Base-by-base conservation (phyloP, 2,888 invertebrate genomes). In the Argyra leucocephala region DNA sequence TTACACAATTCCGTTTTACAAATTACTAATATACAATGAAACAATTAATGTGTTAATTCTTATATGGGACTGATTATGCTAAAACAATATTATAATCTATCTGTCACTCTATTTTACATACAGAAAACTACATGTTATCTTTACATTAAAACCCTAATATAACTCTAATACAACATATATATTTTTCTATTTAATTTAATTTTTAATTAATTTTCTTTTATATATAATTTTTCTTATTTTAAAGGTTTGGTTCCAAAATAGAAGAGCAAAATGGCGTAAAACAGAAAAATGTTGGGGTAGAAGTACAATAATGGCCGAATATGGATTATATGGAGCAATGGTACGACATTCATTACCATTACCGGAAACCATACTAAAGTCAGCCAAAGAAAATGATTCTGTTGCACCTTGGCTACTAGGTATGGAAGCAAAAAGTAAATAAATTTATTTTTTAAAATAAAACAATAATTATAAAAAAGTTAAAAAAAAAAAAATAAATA, bases 251-350 rank as follows among this genome's bases (percentile, higher is more conserved):
- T 99, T 80, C 74, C 80, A 80, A 83, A 99, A 99, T 82, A 87
- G 98, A 26, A 86, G 98, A 61, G 98, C 98, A 74, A 98, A 98
- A 79, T 99, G 98, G 98, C 89, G 98, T 69, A 99, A 99, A 81
- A 99, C 98, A 65, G 98, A 99, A 82, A 99, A 99, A 79, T 97
- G 96, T 73, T 99, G 99, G 99, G 99, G 99, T 62, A 86, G 96
- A 74, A 95, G 96, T 77, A 98, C 98, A 73, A 99, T 98, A 77
- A 99, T 99, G 99, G 99, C 99, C 70, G 99, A 99, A 82, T 99
- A 99, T 78, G 99, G 99, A 3, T 85, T 99, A 63, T 99, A 99
- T 81, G 99, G 99, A 1, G 99, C 99, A 72, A 99, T 99, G 99
- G 99, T 99, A 71, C 86, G 99, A 69, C 99, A 99, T 82, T 97